phyloP scores from a whole-genome alignment of 2,113 vertebrate species.

The Arenaria interpres region DNA sequence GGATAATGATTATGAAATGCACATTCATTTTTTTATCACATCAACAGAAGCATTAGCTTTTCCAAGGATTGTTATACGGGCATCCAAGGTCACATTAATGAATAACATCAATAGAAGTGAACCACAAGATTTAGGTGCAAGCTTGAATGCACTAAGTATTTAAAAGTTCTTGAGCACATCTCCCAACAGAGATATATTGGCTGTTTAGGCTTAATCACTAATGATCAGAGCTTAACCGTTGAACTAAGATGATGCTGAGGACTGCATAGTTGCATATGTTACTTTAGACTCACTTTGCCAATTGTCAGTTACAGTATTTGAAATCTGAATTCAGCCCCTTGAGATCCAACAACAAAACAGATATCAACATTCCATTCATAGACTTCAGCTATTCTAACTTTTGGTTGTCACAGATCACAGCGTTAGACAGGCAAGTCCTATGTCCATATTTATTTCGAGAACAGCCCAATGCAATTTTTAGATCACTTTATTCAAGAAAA shows the following conservation, averaged over 20 bases:
- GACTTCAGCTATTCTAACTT: neutral
- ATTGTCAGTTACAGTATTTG: neutral
- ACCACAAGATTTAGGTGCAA: neutral
- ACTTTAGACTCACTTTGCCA: neutral
- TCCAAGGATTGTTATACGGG: neutral
- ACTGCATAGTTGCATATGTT: neutral
- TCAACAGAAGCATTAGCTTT: neutral
- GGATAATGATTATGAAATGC: rapidly evolving
- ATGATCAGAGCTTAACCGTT: neutral
- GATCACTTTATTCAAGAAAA: neutral
- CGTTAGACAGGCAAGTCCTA: neutral
- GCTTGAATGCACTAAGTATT: neutral
- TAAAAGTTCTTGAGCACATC: neutral
- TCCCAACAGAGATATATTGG: neutral
- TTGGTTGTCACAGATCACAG: neutral
- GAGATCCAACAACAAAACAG: neutral
- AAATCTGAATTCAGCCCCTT: neutral
- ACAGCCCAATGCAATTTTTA: neutral
- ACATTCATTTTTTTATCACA: neutral
- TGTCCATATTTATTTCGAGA: neutral
- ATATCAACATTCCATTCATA: neutral
- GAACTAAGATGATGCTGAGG: neutral
- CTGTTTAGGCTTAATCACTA: neutral
- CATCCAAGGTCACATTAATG: neutral
- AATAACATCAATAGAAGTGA: neutral